These are phyloP conservation scores for Mactra quadrangularis DNA, from an alignment of 1,140 invertebrate species.

Conservation along the genomic window DNA sequence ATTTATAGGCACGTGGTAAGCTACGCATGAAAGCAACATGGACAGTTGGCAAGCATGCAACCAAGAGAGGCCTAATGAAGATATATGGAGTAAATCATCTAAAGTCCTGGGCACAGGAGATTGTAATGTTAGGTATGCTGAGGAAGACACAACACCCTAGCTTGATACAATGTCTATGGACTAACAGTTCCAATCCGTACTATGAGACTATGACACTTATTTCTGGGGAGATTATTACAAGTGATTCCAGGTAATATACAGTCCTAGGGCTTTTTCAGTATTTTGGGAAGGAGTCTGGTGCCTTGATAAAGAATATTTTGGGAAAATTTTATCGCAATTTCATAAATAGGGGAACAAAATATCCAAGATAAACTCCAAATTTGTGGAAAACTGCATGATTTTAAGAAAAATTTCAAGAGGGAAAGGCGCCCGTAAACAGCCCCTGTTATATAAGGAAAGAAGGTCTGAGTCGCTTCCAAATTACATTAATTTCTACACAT, in stretches of 20 bases:
- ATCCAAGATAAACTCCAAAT: too few relatives aligned
- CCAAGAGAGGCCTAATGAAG: conserved; percentile 76
- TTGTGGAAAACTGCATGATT: too few relatives aligned
- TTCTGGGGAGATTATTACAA: conserved; percentile 78
- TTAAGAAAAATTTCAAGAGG: too few relatives aligned
- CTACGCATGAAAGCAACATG: conserved; percentile 75
- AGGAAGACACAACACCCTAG: conserved; percentile 76
- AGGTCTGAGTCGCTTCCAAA: too few relatives aligned
- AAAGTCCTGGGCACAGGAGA: conserved; percentile 80
- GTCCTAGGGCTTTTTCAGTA: neutral
- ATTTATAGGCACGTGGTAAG: conserved; percentile 74
- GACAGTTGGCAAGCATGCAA: conserved; percentile 71
- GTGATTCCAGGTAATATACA: conserved; percentile 76
- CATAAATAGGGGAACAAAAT: too few relatives aligned
- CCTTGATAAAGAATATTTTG: neutral
- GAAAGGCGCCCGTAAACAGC: too few relatives aligned
- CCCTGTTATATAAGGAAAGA: too few relatives aligned
- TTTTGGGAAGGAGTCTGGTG: too few relatives aligned
- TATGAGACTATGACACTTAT: conserved; percentile 81
- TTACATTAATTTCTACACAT: too few relatives aligned
- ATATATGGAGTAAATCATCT: conserved; percentile 75
- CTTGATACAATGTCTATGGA: conserved; percentile 80
- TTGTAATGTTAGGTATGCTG: conserved; percentile 79
- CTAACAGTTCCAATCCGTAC: conserved; percentile 79
- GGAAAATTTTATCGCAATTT: too few relatives aligned